Conservation (phyloP, 2,797 vertebrate genomes). For the Microctenopoma stevenorrisi region DNA sequence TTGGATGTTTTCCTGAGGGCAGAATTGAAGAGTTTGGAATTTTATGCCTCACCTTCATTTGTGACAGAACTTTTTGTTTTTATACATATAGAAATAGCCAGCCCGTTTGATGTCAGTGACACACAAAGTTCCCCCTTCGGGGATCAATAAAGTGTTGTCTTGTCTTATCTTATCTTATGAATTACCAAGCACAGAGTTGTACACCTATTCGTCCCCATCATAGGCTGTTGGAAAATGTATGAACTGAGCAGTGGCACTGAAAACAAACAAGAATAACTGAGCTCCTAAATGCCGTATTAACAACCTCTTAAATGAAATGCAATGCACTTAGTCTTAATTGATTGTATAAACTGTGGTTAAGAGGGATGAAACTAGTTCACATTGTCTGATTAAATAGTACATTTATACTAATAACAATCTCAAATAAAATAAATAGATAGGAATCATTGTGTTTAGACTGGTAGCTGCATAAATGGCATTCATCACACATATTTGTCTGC, state of each 20-base stretch:
- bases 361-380: background rate
- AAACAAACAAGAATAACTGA: slow-evolving; percentile 34
- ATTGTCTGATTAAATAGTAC: background rate
- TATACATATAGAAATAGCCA: too few relatives aligned
- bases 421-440: slow-evolving; percentile 1
- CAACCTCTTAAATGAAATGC: background rate
- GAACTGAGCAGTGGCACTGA: slow-evolving; percentile 21
- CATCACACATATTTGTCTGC: slow-evolving; percentile 9
- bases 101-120: too few relatives aligned
- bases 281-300: slow-evolving; percentile 30
- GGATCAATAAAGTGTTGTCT: too few relatives aligned
- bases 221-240: slow-evolving; percentile 26
- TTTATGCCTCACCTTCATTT: too few relatives aligned
- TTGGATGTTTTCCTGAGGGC: too few relatives aligned
- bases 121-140: too few relatives aligned
- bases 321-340: slow-evolving; percentile 7
- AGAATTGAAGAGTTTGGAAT: too few relatives aligned
- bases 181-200: slow-evolving; percentile 21
- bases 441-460: background rate
- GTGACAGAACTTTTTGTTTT: too few relatives aligned
- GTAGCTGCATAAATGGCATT: slow-evolving; percentile 1
- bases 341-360: background rate
- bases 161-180: too few relatives aligned
- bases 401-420: background rate
- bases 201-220: background rate